Percentiles rank a stretch among this genome's conserved stretches.
phyloP scores from a whole-genome alignment of 1,140 invertebrate genomes.

The Ceratosolen solmsi region DNA sequence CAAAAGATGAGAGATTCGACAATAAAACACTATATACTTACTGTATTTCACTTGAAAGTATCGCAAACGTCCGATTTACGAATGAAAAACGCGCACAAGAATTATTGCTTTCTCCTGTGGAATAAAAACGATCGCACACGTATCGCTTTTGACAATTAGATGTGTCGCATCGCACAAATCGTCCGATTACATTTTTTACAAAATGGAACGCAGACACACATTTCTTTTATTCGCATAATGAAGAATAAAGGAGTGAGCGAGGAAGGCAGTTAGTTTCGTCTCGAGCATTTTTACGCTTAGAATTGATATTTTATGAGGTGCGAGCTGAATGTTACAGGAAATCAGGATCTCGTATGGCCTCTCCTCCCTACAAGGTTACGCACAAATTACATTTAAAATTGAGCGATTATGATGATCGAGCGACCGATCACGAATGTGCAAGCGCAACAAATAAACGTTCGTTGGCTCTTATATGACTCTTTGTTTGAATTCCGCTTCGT shows the following conservation, averaged over 20 bases:
- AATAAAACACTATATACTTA: neutral
- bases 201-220: neutral
- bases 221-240: neutral
- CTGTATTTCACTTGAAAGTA: neutral
- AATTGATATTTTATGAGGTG: neutral
- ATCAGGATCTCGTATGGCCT: neutral
- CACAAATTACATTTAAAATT: slow-evolving; percentile 15
- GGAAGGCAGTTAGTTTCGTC: no score
- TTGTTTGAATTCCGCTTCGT: neutral
- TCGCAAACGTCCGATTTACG: neutral
- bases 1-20: no score
- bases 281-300: neutral
- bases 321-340: neutral
- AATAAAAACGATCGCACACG: neutral
- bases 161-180: neutral
- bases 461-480: neutral
- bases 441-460: neutral
- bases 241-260: neutral
- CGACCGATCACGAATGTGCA: neutral
- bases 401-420: slow-evolving; percentile 1
- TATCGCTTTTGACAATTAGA: neutral
- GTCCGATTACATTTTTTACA: neutral
- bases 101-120: neutral
- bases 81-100: neutral
- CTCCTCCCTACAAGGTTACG: neutral